Evolutionary conservation across 1,140 invertebrate genomes (phyloP).

Genomic region (Carposina sasakii): DNA sequence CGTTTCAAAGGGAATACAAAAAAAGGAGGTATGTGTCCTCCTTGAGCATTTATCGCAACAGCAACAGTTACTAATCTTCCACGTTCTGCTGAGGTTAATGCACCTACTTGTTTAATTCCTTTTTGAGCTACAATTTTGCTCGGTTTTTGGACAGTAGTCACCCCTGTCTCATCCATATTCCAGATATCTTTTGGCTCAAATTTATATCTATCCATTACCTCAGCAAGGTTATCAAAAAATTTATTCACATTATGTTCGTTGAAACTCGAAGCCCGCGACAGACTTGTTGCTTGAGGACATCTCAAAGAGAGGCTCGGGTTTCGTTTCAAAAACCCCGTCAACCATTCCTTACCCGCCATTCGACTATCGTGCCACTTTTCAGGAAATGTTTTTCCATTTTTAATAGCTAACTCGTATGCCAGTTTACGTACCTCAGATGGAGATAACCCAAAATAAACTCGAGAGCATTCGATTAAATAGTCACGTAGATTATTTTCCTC

Average conservation of each 20-base stretch:
- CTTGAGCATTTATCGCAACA: conserved; percentile 8
- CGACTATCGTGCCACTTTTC: conserved; percentile 20
- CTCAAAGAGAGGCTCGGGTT: conserved; percentile 39
- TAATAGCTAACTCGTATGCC: conserved; percentile 27
- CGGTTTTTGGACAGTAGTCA: conserved; percentile 19
- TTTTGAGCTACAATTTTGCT: conserved; percentile 28
- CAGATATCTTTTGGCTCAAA: not conserved
- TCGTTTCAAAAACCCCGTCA: conserved; percentile 43
- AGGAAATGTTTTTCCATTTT: conserved; percentile 21
- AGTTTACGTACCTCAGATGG: conserved; percentile 32
- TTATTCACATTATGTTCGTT: conserved; percentile 31
- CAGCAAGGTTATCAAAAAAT: conserved; percentile 25
- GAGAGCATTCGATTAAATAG: conserved; percentile 31
- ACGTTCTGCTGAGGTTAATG: conserved; percentile 40
- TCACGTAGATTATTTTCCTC: conserved; percentile 26
- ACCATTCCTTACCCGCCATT: conserved; percentile 37
- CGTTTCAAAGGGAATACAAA: conserved; percentile 9
- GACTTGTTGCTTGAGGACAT: conserved; percentile 38
- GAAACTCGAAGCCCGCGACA: conserved; percentile 36
- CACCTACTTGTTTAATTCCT: conserved; percentile 40
- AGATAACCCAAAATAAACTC: conserved; percentile 30
- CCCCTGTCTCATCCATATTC: conserved; percentile 19
- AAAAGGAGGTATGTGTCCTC: not conserved
- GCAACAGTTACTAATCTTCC: conserved; percentile 34
- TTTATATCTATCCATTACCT: conserved; percentile 6